phyloP scores from a whole-genome alignment of 1,140 invertebrate species.

The Aphaenogaster floridana region DNA sequence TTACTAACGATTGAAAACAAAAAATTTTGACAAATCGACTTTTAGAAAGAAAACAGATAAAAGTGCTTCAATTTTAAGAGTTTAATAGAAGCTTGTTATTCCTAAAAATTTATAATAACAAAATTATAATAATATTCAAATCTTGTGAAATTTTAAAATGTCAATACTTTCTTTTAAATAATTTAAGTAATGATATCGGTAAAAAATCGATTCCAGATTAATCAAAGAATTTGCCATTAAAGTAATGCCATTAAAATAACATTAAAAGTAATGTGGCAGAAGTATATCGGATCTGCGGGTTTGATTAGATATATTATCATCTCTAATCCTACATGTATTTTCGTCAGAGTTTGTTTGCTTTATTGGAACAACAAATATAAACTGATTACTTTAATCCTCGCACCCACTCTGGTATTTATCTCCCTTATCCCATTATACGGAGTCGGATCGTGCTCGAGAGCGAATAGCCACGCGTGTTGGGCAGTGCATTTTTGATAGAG shows the following conservation, averaged over 20 bases:
- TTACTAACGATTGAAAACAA: background rate
- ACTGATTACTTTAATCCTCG: background rate
- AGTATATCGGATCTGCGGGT: background rate
- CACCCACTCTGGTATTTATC: background rate
- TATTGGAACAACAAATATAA: conserved; percentile 11
- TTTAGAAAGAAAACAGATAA: background rate
- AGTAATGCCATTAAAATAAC: background rate
- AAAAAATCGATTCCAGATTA: background rate
- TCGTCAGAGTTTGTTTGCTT: background rate
- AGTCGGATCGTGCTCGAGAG: background rate
- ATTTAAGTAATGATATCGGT: background rate
- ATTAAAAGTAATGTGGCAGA: background rate
- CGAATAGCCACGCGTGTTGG: conserved; percentile 9
- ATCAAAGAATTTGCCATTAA: background rate
- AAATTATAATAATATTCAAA: background rate
- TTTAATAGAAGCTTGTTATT: background rate
- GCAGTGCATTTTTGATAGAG: conserved; percentile 68
- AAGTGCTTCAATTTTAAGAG: conserved; percentile 1
- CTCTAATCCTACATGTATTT: background rate
- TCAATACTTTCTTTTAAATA: background rate
- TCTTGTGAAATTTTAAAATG: background rate
- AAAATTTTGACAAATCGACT: background rate
- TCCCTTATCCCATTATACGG: conserved; percentile 9
- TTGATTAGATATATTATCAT: background rate
- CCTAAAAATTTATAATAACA: background rate